phyloP scores from a whole-genome alignment of 2,113 vertebrate genomes.

The Ictalurus furcatus region DNA sequence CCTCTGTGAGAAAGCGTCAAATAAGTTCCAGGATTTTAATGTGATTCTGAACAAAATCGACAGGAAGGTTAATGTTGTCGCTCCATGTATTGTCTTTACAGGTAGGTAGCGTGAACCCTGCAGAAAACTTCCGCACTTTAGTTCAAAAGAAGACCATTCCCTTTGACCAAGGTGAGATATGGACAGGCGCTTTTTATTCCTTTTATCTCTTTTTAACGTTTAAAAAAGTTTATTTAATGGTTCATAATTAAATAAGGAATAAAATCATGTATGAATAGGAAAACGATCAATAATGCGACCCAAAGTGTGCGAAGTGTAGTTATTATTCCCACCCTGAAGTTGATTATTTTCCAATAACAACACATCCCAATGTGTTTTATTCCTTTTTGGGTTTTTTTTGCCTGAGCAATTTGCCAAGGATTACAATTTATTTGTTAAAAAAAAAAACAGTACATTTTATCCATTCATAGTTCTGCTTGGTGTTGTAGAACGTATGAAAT shows the following conservation, averaged over 20 bases:
- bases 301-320: not conserved
- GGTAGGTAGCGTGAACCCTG: conserved; percentile 92
- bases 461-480: not conserved
- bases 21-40: not conserved
- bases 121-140: conserved; percentile 81
- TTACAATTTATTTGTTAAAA: not conserved
- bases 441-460: not conserved
- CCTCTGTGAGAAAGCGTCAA: conserved; percentile 75
- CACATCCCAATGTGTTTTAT: not conserved
- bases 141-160: conserved; percentile 79
- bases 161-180: conserved; percentile 84
- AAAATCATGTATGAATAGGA: not conserved
- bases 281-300: not conserved
- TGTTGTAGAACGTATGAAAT: not conserved
- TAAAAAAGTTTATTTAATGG: not conserved
- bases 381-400: not conserved
- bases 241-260: not conserved
- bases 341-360: not conserved
- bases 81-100: conserved; percentile 61
- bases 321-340: not conserved
- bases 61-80: not conserved
- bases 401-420: not conserved
- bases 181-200: not conserved
- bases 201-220: not conserved
- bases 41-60: not conserved